These are phyloP conservation scores for Lochmaea crataegi DNA, from an alignment of 2,888 invertebrate species.

Conservation along the genomic window DNA sequence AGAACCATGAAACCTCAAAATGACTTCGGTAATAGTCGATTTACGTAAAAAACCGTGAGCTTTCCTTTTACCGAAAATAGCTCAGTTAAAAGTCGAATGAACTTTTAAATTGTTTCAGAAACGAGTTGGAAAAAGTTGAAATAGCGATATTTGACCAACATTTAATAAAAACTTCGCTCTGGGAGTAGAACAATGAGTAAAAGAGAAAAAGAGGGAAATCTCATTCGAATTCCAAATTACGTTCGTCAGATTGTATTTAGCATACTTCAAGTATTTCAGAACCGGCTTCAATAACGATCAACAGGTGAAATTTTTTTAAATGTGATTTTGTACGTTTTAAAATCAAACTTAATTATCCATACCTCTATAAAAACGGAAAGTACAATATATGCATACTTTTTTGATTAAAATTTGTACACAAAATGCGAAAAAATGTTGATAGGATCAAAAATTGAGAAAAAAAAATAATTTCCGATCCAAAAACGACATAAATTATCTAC, in stretches of 20 bases:
- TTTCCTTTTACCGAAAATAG: conserved; percentile 2
- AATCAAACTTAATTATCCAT: too few relatives aligned
- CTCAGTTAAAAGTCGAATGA: conserved; percentile 20
- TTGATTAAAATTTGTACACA: too few relatives aligned
- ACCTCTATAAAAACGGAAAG: too few relatives aligned
- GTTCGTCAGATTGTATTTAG: conserved; percentile 32
- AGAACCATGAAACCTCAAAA: not conserved
- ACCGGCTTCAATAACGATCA: not conserved
- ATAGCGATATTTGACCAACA: conserved; percentile 29
- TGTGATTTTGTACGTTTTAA: not conserved
- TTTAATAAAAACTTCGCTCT: conserved; percentile 28
- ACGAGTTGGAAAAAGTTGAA: conserved; percentile 29
- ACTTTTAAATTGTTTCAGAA: conserved; percentile 26
- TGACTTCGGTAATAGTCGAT: not conserved
- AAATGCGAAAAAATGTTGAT: too few relatives aligned
- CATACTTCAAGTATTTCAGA: conserved; percentile 23
- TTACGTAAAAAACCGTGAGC: too few relatives aligned
- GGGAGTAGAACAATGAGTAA: conserved; percentile 8
- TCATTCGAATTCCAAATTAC: conserved; percentile 29
- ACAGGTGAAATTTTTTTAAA: not conserved
- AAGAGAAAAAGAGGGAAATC: conserved; percentile 21
- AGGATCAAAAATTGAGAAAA: too few relatives aligned
- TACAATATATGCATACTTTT: too few relatives aligned
- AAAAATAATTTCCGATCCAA: too few relatives aligned
- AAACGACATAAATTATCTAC: too few relatives aligned